These are phyloP conservation scores for Slavum lentiscoides DNA, from an alignment of 2,888 invertebrate species.

Conservation along the genomic window DNA sequence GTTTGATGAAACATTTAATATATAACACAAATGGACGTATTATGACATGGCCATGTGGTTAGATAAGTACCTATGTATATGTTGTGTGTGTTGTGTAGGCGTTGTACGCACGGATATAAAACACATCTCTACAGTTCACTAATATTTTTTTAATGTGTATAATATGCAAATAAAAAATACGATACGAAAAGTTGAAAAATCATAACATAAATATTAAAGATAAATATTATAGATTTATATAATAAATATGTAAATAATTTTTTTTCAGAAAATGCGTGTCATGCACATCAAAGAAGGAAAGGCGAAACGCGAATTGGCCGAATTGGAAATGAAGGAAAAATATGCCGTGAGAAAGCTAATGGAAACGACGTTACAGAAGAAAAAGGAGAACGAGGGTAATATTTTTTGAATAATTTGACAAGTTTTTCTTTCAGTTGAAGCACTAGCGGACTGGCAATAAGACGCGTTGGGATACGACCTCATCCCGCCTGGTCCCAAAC, in stretches of 20 bases:
- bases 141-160: not conserved
- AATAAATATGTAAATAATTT: no score
- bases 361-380: constrained; percentile 26
- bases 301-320: constrained; percentile 42
- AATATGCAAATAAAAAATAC: no score
- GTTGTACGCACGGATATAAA: not conserved
- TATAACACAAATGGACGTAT: no score
- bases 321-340: constrained; percentile 30
- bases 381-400: constrained; percentile 45
- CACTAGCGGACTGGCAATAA: no score
- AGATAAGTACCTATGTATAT: not conserved
- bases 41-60: not conserved
- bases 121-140: not conserved
- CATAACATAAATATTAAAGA: no score
- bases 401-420: not conserved
- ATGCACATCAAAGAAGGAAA: constrained; percentile 40
- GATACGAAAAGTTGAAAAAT: no score
- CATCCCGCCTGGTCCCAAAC: no score
- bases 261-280: constrained; percentile 21
- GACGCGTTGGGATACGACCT: no score
- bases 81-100: not conserved
- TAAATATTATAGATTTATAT: not conserved
- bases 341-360: constrained; percentile 33
- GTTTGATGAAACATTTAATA: not conserved
- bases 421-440: no score